Base-by-base conservation (phyloP, 2,888 invertebrate species). In the Sericinus montela region DNA sequence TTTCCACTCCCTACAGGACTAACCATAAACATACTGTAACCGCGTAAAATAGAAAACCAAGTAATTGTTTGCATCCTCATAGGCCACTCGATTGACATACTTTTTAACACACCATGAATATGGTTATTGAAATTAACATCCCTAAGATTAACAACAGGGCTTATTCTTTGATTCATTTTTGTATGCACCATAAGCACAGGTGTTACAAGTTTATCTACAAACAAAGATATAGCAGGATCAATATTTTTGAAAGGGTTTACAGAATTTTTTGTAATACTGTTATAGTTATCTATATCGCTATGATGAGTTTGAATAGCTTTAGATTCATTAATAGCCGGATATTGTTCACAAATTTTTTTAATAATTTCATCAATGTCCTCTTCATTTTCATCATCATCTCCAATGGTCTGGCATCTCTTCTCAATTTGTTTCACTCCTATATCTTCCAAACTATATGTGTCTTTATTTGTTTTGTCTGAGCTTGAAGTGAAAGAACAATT, bases 21-120 rank as follows among this genome's bases (percentile, higher is more conserved):
- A 1, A 95, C 82, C 52, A 93, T 88, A 43, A 93, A 90, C 0
- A 93, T 77, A 54, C 93, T 92, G 40, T 91, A 89, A 0, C 92
- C 92, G 30, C 93, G 86, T 35, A 92, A 75, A 37, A 95, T 86
- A 1, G 92, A 91, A 0, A 92, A 91, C 95, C 95, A 95, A 0
- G 92, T 87, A 45, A 93, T 92, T 0, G 91, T 90, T 64, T 96
- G 95, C 25, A 94, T 79, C 34, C 85, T 82, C 67, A 83, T 89
- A 0, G 91, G 87, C 0, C 65, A 65, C 3, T 67, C 69, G 0
- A 90, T 63, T 0, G 60, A 58, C 69, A 87, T 70, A 23, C 72
- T 76, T 48, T 62, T 67, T 1, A 91, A 60, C 1, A 63, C 68
- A 1, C 63, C 51, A 13, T 73, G 69, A 25, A 87, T 79, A 36